Evolutionary conservation across 2,113 vertebrate species (phyloP), one percentile per base, ranked within the genome.

Genomic region (Leuciscus idus): DNA sequence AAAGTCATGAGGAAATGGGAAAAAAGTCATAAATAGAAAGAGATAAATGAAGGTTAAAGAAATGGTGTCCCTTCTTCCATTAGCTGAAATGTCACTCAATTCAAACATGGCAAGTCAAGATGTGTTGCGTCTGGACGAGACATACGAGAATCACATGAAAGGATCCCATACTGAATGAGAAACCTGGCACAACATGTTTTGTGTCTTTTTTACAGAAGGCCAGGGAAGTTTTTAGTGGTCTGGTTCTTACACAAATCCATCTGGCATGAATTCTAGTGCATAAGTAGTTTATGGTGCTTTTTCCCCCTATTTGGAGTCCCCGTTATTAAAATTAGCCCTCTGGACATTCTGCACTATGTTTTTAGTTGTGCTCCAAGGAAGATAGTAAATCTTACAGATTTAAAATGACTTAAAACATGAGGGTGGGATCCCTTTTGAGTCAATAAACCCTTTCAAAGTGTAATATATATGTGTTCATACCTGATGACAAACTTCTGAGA

Each of bases 401-500:
- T 36, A 70, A 33, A 33, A 36, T 70, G 68, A 72, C 19, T 39
- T 23, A 10, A 72, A 36, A 72, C 8, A 72, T 39, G 21, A 72
- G 19, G 33, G 4, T 72, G 68, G 33, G 28, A 66, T 66, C 62
- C 28, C 28, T 66, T 50, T 13, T 50, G 48, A 21, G 3, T 26
- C 3, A 15, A 33, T 15, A 2, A 70, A 36, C 15, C 28, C 13
- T 70, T 52, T 21, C 17, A 52, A 50, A 50, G 26, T 50, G 26
- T 19, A 7, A 12, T 52, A 76, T 55, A 33, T 66, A 13, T 79
- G 21, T 43, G 3, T 70, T 70, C 64, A 55, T 36, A 84, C 81
- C 81, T 84, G 64, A 36, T 36, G 39, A 70, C 28, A 84, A 21
- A 99, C 97, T 97, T 97, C 95, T 95, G 81, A 95, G 61, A 4